A percentile compares a stretch with the other conserved stretches of the same genome.
Conservation (phyloP, 1,140 invertebrate species). For the Leptonema lineaticorne region DNA sequence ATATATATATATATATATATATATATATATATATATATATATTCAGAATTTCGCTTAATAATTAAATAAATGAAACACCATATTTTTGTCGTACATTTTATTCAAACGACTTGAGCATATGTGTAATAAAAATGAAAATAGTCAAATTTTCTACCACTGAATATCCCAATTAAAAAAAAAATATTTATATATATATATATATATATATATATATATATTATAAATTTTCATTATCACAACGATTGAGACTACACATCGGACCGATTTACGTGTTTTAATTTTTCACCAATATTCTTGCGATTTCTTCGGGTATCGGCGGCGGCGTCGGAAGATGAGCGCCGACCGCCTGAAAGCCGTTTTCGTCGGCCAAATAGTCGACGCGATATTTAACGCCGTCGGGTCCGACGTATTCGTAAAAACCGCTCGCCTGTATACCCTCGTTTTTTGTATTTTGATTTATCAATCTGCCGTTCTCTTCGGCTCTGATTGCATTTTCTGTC, state of each 20-base stretch:
- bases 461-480: constrained; percentile 52
- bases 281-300: constrained; percentile 3
- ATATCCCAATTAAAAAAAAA: no score
- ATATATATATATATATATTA: no score
- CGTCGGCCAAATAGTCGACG: constrained; percentile 65
- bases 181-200: no score
- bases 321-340: constrained; percentile 54
- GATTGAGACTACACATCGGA: neutral
- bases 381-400: constrained; percentile 58
- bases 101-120: no score
- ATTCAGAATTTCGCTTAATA: no score
- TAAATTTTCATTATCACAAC: neutral
- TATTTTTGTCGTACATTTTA: no score
- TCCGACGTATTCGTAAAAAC: constrained; percentile 62
- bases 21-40: no score
- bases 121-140: no score
- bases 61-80: no score
- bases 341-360: constrained; percentile 64
- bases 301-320: constrained; percentile 29
- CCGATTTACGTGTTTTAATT: neutral
- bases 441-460: constrained; percentile 58
- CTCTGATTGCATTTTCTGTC: constrained; percentile 52
- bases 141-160: no score
- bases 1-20: no score
- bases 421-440: constrained; percentile 64